phyloP scores from a whole-genome alignment of 2,113 vertebrate species.

The Podiceps cristatus region DNA sequence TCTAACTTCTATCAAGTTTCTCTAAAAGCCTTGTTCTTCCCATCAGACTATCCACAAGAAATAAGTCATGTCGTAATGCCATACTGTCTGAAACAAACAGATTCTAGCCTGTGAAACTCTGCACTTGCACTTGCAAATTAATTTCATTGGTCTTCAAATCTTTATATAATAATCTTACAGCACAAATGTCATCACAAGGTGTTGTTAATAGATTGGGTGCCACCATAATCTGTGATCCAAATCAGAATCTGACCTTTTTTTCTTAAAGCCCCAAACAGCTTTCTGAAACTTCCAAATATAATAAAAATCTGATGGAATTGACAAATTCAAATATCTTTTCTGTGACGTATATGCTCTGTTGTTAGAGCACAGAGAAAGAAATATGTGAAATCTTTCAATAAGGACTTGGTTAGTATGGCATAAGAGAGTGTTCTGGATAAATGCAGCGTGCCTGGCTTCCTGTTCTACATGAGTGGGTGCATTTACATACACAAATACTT shows the following conservation, averaged over 20 bases:
- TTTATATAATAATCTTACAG: not conserved
- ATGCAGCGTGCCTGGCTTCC: not conserved
- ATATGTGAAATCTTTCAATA: not conserved
- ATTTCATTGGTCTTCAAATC: not conserved
- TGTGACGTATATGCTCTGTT: not conserved
- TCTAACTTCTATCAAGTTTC: not conserved
- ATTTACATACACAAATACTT: conserved; percentile 47
- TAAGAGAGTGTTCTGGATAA: not conserved
- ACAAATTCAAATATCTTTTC: not conserved
- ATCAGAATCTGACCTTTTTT: not conserved
- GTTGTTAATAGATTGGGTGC: not conserved
- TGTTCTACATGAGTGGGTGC: not conserved
- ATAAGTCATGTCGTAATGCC: not conserved
- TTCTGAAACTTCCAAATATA: not conserved
- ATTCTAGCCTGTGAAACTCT: not conserved
- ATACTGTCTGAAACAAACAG: not conserved
- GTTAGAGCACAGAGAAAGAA: not conserved
- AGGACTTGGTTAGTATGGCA: not conserved
- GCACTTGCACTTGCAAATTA: conserved; percentile 4
- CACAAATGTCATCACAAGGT: not conserved
- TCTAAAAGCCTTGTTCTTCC: not conserved
- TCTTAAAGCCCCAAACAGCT: not conserved
- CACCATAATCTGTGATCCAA: not conserved
- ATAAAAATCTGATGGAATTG: not conserved
- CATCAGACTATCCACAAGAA: not conserved